Conservation (phyloP, 1,140 invertebrate species). For the Zophobas morio region DNA sequence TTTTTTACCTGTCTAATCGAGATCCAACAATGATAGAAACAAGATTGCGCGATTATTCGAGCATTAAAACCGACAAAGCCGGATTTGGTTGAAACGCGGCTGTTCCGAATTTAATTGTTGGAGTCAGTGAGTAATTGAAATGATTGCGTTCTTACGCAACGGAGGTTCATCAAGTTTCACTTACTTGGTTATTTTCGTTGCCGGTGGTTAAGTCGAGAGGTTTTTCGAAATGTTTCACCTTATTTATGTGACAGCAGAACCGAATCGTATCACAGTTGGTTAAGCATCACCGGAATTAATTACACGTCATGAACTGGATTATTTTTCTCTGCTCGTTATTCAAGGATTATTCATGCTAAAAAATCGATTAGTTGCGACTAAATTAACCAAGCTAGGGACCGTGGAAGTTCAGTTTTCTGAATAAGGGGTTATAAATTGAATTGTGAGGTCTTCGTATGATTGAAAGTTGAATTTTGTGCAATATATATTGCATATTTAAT, state of each 20-base stretch:
- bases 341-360: constrained; percentile 22
- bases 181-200: neutral
- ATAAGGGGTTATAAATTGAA: neutral
- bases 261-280: constrained; percentile 9
- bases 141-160: no score
- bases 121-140: no score
- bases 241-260: constrained; percentile 16
- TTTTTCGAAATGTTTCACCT: neutral
- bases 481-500: no score
- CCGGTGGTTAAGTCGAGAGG: neutral
- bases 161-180: neutral
- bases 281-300: constrained; percentile 25
- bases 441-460: neutral
- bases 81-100: neutral
- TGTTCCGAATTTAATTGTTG: no score
- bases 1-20: constrained; percentile 12
- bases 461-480: neutral
- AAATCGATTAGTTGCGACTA: constrained; percentile 21
- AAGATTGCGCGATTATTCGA: neutral
- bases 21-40: constrained; percentile 20
- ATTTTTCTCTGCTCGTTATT: constrained; percentile 17
- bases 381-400: neutral
- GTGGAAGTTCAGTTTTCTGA: no score
- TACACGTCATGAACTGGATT: constrained; percentile 16
- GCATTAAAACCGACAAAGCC: constrained; percentile 7